Base-by-base conservation (phyloP, 2,888 invertebrate species). In the Troglohyphantes excavatus region DNA sequence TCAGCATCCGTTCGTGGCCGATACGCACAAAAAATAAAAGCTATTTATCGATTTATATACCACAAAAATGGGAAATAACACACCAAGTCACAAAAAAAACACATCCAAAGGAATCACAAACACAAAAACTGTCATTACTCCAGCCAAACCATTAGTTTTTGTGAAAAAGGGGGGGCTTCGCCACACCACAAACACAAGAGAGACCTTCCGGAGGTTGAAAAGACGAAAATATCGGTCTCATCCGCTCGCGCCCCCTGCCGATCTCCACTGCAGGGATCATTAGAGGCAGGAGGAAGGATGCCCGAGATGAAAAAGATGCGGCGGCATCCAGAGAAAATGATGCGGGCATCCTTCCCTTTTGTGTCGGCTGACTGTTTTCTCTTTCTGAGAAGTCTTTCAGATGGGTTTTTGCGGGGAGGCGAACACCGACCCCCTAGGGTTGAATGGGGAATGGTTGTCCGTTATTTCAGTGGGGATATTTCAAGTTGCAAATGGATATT, bases 231-330 rank as follows among this genome's bases (percentile, higher is more conserved):
- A 78, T 78, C 68, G 87, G 87, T 87, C 87, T 87, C 88, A 89
- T 82, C 88, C 88, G 79, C 75, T 82, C 65, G 70, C 75, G 43
- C 53, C 68, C 75, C 88, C 85, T 75, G 82, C 76, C 59, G 88
- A 43, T 75, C 59, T 26, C 76, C 75, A 76, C 82, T 82, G 73
- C 63, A 89, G 82, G 88, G 88, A 89, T 89, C 88, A 89, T 89
- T 89, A 89, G 88, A 89, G 75, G 63, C 82, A 76, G 65, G 68
- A 73, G 88, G 82, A 89, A 89, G 88, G 88, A 89, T 83, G 88
- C 88, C 76, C 27, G 23, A 89, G 76, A 76, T 68, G 75, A 81
- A 89, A 85, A 73, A 75, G 73, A 82, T 70, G 82, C 82, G 76
- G 23, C 33, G 29, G 23, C 43, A 63, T 65, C 29, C n/a, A 68